These are phyloP conservation scores for Polydrusus cervinus DNA, from an alignment of 2,888 invertebrate species.

Conservation along the genomic window DNA sequence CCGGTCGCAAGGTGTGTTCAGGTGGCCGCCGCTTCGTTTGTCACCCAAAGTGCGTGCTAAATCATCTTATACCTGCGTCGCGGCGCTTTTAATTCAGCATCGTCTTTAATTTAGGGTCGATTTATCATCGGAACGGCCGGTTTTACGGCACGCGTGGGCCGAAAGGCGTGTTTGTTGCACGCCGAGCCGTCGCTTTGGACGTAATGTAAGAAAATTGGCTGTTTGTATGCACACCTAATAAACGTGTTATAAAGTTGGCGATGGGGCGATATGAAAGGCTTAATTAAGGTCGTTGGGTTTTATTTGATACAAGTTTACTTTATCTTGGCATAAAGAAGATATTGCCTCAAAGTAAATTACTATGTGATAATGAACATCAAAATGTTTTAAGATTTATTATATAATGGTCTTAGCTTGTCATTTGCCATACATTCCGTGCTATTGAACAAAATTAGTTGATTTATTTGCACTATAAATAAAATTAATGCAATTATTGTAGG, in stretches of 20 bases:
- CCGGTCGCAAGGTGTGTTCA: background rate
- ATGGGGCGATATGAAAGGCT: background rate
- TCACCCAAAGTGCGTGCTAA: conserved; percentile 25
- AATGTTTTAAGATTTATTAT: too few species aligned
- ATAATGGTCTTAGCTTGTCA: too few species aligned
- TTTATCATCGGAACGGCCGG: conserved; percentile 23
- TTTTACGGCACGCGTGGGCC: conserved; percentile 27
- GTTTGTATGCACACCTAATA: conserved; percentile 15
- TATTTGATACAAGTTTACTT: background rate
- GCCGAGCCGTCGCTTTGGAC: background rate
- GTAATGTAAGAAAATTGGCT: conserved; percentile 3
- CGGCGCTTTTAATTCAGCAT: conserved; percentile 22
- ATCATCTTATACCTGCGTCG: conserved; percentile 29
- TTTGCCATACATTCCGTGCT: too few species aligned
- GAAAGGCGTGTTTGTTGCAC: conserved; percentile 11
- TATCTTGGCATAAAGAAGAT: background rate
- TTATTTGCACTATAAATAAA: too few species aligned
- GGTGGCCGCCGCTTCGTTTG: conserved; percentile 12
- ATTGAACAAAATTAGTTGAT: too few species aligned
- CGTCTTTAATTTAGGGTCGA: conserved; percentile 21
- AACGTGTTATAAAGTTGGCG: background rate
- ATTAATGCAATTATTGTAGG: too few species aligned
- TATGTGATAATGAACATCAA: too few species aligned
- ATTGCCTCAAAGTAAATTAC: background rate
- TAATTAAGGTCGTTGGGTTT: background rate